Percentiles rank a stretch among this genome's conserved stretches.
Conservation (phyloP, 1,140 invertebrate species). For the Camponotus floridanus region DNA sequence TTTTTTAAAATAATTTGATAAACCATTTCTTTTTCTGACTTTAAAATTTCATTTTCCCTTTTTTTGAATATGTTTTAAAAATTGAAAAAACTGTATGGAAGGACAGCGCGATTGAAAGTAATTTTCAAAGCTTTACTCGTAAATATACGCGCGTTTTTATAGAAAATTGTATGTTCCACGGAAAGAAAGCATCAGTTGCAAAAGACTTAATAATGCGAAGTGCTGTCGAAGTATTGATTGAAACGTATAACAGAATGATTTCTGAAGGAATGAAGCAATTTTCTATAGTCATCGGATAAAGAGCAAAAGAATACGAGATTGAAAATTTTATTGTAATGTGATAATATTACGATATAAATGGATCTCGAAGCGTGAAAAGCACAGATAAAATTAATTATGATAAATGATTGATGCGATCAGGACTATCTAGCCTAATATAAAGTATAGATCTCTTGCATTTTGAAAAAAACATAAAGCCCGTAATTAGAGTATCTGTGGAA, state of each 20-base stretch:
- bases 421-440: neutral
- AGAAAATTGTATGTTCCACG: neutral
- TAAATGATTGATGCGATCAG: neutral
- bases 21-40: neutral
- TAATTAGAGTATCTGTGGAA: neutral
- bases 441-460: neutral
- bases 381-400: slow-evolving; percentile 5
- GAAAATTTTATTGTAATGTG: slow-evolving; percentile 11
- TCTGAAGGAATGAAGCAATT: slow-evolving; percentile 23
- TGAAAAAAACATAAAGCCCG: neutral
- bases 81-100: neutral
- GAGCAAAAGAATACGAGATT: neutral
- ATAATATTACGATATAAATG: slow-evolving; percentile 12
- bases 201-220: slow-evolving; percentile 5
- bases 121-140: neutral
- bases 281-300: neutral
- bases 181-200: neutral
- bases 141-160: too few species aligned
- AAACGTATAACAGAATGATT: neutral
- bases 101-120: neutral
- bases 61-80: neutral
- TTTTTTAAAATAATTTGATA: neutral
- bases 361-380: neutral
- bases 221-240: slow-evolving; percentile 33
- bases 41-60: neutral